Base-by-base conservation (phyloP, 2,113 vertebrate species). In the Sturnus vulgaris region DNA sequence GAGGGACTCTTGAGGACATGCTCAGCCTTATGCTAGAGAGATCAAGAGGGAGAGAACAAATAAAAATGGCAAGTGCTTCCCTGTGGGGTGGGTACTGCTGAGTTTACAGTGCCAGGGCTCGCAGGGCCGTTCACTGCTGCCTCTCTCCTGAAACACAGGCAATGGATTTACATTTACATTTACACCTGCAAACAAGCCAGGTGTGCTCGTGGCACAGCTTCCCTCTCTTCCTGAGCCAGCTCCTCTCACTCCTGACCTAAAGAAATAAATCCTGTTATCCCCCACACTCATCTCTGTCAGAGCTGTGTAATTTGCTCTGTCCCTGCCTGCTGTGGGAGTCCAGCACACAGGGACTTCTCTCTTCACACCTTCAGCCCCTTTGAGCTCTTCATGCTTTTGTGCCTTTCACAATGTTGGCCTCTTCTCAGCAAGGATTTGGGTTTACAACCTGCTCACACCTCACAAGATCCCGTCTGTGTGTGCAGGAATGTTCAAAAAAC, bases 21-120 rank as follows among this genome's bases (percentile, higher is more conserved):
- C 49, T 85, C 63, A 50, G 57, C 61, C 78, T 94, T 35, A 40
- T 66, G 85, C 82, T 80, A 53, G 49, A 87, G 60, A 78, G 52
- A 87, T 84, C 91, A 89, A 83, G 71, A 86, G 44, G n/a, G 35
- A 77, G 53, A 81, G 25, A 71, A 82, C 60, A 82, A 68, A 94
- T 76, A 17, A 84, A 95, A 84, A 40, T 10, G 42, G 73, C 47
- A 84, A 46, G 35, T 78, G 50, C 22, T 86, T 77, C 33, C 22
- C 42, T 0, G 0, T n/a, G 90, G 22, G 35, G 65, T 55, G 72
- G 68, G 27, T 23, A 35, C 16, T 30, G 81, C 72, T 31, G 90
- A 42, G 49, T 24, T 66, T 5, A 28, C 47, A 5, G 21, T 47
- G 20, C 23, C 15, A 5, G 37, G 39, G 37, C 60, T 44, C 22